Base-by-base conservation (phyloP, 2,113 vertebrate species). In the Pongo abelii region DNA sequence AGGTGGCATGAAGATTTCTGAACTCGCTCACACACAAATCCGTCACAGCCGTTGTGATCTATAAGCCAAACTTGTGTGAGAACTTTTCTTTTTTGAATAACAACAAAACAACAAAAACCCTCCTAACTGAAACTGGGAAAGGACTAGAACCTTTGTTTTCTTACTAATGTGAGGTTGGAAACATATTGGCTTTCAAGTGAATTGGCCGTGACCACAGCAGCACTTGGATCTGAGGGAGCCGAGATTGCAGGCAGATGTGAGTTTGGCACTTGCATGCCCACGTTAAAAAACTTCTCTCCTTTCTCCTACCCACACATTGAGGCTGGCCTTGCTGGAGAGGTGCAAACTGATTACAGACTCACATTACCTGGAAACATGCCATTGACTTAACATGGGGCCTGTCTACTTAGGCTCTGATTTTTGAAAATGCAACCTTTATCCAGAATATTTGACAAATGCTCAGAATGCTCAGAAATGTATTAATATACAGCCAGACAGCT, bases 191-290 rank as follows among this genome's bases (percentile, higher is more conserved):
- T 99, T 98, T 98, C 97, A 98, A 98, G 98, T 98, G 98, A 98
- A 98, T 98, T 98, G 98, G 96, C 98, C 98, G 97, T 98, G 99
- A 99, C 98, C 98, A 98, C 98, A 98, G 97, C 96, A 98, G 99
- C 97, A 98, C 98, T 98, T 98, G 98, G 98, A 98, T 98, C 98
- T 93, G 96, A 98, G 97, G 94, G 87, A 94, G 97, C 83, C 92
- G 98, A 98, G 98, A 98, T 98, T 98, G 98, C 97, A 98, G 98
- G 98, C 98, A 99, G 98, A 99, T 99, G 99, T 98, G 98, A 98
- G 93, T 89, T 98, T 99, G 98, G 98, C 97, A 98, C 98, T 98
- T 98, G 92, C 98, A 98, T 98, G 98, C 98, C 97, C 96, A 97
- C 0, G 30, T 96, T 94, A 97, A 98, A 97, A 97, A 92, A n/a